Base-by-base conservation (phyloP, 2,797 vertebrate genomes). In the Sebastes matsubarae region DNA sequence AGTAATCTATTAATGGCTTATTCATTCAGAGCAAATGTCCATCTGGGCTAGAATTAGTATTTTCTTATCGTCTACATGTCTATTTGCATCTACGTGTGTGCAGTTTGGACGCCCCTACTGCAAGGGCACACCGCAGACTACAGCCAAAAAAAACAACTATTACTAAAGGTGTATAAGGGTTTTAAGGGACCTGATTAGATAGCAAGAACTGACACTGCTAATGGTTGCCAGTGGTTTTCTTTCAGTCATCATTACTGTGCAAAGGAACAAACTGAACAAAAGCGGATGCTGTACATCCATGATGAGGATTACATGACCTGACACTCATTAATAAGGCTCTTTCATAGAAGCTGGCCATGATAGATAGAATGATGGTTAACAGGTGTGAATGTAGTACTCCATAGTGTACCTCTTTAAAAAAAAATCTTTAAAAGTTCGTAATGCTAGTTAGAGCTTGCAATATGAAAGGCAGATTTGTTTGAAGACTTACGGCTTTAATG, bases 1-100 rank as follows among this genome's bases (percentile, higher is more conserved):
- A 64, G 72, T 65, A 82, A 82, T 86, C 79, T 57, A 88, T 92
- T 87, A 89, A 87, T 68, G 82, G 68, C 61, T 82, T 60, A 82
- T 88, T 89, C 75, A 64, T 72, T 77, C 20, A 59, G 42, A 73
- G 36, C 13, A 55, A 70, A 80, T 6, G 32, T 65, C 59, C 46
- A 0, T 29, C 59, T 24, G 63, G 14, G 59, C 14, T 10, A 32
- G 9, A 67, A 77, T 69, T 70, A 14, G 13, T 70, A 46, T 68
- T 67, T 76, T 58, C 50, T 69, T 42, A 59, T 67, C 4, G 4
- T 75, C 34, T 54, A 11, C n/a, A 18, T 36, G 68, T 75, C 29
- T 57, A 50, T 68, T 64, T 68, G 64, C 46, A 58, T 72, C 25
- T 36, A 25, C 2, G 13, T 60, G 20, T 61, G 22, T 22, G 27